phyloP scores from a whole-genome alignment of 2,888 invertebrate species.

The Matsumyia berberina region DNA sequence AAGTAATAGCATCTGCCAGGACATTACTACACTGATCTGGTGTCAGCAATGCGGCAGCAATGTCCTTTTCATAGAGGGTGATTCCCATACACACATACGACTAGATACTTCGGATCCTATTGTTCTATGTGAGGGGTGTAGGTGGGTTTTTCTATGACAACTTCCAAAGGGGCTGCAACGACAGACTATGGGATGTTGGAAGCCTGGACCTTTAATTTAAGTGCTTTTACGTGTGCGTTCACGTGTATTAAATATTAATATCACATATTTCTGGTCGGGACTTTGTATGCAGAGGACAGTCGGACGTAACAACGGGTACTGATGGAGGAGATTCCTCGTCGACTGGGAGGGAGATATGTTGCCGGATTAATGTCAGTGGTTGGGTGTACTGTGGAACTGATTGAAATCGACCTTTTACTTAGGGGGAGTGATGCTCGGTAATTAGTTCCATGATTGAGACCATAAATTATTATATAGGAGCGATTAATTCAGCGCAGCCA shows the following conservation, averaged over 20 bases:
- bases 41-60: constrained; percentile 50
- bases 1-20: constrained; percentile 65
- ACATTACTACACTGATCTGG: constrained; percentile 68
- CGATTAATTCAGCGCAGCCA: constrained; percentile 57
- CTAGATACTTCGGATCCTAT: constrained; percentile 45
- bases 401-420: constrained; percentile 56
- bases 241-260: constrained; percentile 74
- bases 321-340: constrained; percentile 16
- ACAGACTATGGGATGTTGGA: constrained; percentile 52
- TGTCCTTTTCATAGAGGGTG: constrained; percentile 44
- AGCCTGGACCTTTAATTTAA: constrained; percentile 72
- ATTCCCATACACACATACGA: constrained; percentile 17
- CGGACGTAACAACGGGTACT: no score
- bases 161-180: constrained; percentile 18
- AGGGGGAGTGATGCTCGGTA: constrained; percentile 53
- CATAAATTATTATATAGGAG: constrained; percentile 64
- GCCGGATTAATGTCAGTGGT: constrained; percentile 47
- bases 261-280: constrained; percentile 44
- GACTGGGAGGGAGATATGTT: constrained; percentile 7
- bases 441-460: constrained; percentile 72
- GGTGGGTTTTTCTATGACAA: constrained; percentile 8
- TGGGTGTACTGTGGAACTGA: constrained; percentile 33
- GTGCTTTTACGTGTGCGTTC: constrained; percentile 75
- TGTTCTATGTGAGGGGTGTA: constrained; percentile 14
- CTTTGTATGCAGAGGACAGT: constrained; percentile 35